Evolutionary conservation across 2,797 vertebrate species (phyloP).

Genomic region (Lepus oiostolus): DNA sequence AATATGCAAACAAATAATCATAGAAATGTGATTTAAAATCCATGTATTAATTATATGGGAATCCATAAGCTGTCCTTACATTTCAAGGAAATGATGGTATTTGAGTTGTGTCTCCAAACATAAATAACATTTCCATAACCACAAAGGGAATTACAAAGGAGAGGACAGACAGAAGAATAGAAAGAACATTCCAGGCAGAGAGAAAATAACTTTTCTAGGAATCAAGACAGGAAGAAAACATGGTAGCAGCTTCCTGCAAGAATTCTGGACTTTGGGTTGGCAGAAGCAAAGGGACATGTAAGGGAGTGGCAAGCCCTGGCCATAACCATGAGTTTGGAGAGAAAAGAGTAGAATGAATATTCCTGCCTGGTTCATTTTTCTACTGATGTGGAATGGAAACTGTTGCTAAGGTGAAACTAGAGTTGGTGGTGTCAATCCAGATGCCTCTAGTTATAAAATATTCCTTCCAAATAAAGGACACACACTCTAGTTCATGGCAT

Average conservation of each 20-base stretch:
- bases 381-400: background rate
- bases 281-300: too few relatives aligned
- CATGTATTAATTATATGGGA: background rate
- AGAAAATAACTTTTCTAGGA: background rate
- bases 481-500: background rate
- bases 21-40: background rate
- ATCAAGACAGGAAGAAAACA: background rate
- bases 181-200: background rate
- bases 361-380: background rate
- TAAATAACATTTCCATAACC: background rate
- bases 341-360: background rate
- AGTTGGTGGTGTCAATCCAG: too few relatives aligned
- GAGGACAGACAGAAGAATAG: background rate
- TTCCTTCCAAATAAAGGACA: background rate
- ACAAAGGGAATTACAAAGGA: background rate
- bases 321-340: background rate
- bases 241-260: background rate
- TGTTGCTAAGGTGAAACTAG: background rate
- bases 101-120: background rate
- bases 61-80: background rate
- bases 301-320: background rate
- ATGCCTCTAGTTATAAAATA: background rate
- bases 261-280: background rate
- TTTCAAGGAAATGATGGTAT: constrained; percentile 25
- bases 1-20: constrained; percentile 30